Evolutionary conservation across 2,113 vertebrate genomes (phyloP).

Genomic region (Gnathonemus longibarbis): DNA sequence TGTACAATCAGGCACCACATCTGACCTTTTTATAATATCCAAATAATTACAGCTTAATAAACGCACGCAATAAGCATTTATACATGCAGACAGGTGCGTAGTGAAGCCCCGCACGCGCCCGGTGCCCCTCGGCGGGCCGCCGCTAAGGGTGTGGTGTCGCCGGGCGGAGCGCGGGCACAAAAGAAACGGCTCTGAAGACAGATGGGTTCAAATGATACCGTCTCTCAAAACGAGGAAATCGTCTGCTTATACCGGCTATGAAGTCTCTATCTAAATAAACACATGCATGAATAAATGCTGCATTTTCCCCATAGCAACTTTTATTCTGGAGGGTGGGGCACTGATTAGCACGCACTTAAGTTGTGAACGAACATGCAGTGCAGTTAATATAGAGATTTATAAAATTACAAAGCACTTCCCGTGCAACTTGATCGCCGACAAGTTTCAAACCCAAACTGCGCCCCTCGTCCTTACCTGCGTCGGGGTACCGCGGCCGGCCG

Average conservation of each 20-base stretch:
- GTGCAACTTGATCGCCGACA: not conserved
- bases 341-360: not conserved
- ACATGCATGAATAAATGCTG: not conserved
- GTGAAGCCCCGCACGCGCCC: not conserved
- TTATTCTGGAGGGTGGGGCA: constrained; percentile 12
- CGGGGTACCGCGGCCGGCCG: constrained; percentile 77
- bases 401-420: not conserved
- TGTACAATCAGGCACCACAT: not conserved
- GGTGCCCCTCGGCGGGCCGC: not conserved
- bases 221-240: not conserved
- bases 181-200: not conserved
- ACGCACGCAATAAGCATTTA: not conserved
- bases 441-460: not conserved
- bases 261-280: not conserved
- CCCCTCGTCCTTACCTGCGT: constrained; percentile 72
- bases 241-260: not conserved
- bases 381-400: not conserved
- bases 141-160: constrained; percentile 15
- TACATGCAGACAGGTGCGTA: not conserved
- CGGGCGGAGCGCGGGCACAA: not conserved
- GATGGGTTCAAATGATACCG: not conserved
- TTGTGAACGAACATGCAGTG: constrained; percentile 4
- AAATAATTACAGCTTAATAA: not conserved
- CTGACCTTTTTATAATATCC: not conserved
- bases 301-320: not conserved